These are phyloP conservation scores for Eupeodes luniger DNA, from an alignment of 2,888 invertebrate genomes.

Conservation along the genomic window DNA sequence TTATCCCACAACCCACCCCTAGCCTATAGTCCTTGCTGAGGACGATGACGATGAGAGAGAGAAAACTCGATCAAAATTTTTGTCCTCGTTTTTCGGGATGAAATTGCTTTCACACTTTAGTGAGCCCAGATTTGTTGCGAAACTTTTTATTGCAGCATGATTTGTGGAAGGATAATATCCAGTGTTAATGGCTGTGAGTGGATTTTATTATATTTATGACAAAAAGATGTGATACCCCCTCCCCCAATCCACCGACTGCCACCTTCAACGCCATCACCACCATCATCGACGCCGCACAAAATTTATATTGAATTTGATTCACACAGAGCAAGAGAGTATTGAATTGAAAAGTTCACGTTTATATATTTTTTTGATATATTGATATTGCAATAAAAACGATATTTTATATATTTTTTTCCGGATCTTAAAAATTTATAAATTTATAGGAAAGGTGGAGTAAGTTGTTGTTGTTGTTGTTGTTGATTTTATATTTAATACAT, in stretches of 20 bases:
- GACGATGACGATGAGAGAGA: constrained; percentile 1
- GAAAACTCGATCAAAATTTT: constrained; percentile 54
- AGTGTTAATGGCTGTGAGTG: constrained; percentile 75
- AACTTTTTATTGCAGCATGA: constrained; percentile 73
- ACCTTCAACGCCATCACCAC: neutral
- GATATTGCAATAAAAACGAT: constrained; percentile 46
- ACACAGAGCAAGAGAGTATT: constrained; percentile 6
- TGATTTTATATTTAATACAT: neutral
- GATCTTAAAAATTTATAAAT: neutral
- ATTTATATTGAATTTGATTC: constrained; percentile 29
- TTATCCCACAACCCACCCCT: neutral
- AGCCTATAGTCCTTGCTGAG: neutral
- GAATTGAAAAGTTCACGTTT: constrained; percentile 45
- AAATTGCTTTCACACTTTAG: constrained; percentile 72
- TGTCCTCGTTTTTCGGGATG: constrained; percentile 28
- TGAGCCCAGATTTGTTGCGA: constrained; percentile 63
- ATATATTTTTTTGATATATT: constrained; percentile 45
- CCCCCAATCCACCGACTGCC: neutral
- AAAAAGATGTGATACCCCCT: constrained; percentile 56
- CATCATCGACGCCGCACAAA: neutral
- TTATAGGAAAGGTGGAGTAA: too few species aligned
- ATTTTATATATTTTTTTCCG: constrained; percentile 8
- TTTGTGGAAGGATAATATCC: constrained; percentile 76
- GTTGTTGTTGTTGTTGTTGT: neutral
- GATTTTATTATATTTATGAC: constrained; percentile 76